phyloP scores from a whole-genome alignment of 1,140 invertebrate species.

The Melipona quadrifasciata region DNA sequence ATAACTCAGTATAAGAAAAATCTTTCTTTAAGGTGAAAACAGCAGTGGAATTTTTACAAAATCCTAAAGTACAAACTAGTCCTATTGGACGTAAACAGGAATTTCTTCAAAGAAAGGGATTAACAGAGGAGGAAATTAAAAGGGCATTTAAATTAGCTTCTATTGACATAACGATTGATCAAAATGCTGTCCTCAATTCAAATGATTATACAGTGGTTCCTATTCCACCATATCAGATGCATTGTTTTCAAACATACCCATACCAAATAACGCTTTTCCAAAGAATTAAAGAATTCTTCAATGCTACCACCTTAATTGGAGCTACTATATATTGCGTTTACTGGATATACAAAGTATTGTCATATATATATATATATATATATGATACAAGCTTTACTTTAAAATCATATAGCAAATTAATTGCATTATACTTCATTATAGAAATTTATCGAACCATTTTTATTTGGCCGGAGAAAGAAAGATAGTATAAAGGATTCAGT shows the following conservation, averaged over 20 bases:
- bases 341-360: constrained; percentile 87
- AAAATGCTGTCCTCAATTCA: constrained; percentile 74
- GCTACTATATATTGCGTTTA: constrained; percentile 87
- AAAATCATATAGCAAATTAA: not conserved
- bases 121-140: constrained; percentile 90
- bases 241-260: constrained; percentile 71
- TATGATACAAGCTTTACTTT: not conserved
- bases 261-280: constrained; percentile 81
- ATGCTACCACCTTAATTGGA: constrained; percentile 87
- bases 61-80: constrained; percentile 89
- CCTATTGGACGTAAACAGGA: constrained; percentile 89
- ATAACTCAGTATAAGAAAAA: not conserved
- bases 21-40: constrained; percentile 87
- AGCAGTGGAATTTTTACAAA: constrained; percentile 92
- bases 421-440: constrained; percentile 72
- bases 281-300: constrained; percentile 85
- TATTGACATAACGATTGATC: constrained; percentile 76
- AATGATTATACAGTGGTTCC: constrained; percentile 73
- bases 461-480: constrained; percentile 85
- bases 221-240: constrained; percentile 74
- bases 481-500: constrained; percentile 85
- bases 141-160: constrained; percentile 86
- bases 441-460: constrained; percentile 85
- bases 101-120: constrained; percentile 91
- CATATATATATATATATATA: not conserved